Conservation (phyloP, 2,113 vertebrate genomes). For the Rafetus swinhoei region DNA sequence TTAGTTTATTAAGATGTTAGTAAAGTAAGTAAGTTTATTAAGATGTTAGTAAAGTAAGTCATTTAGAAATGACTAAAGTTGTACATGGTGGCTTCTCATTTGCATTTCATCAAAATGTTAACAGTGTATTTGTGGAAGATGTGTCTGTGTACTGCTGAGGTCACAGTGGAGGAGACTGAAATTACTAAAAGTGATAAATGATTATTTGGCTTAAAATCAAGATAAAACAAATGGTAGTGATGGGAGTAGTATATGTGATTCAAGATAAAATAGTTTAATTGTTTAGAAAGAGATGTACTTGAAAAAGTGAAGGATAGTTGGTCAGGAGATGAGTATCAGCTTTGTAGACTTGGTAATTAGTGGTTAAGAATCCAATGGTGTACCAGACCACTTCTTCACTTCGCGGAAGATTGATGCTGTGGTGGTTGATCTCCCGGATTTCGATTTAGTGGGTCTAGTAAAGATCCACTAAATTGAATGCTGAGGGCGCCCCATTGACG, state of each 20-base stretch:
- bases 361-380: background rate
- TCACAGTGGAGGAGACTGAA: background rate
- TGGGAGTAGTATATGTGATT: background rate
- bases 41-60: background rate
- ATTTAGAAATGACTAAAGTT: background rate
- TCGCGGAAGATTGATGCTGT: too few species aligned
- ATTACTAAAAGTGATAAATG: slow-evolving; percentile 10
- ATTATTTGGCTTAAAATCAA: background rate
- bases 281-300: background rate
- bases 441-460: too few species aligned
- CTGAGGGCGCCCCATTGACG: too few species aligned
- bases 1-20: background rate
- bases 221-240: background rate
- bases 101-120: slow-evolving; percentile 5
- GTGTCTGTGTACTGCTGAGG: background rate
- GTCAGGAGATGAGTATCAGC: background rate
- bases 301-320: background rate
- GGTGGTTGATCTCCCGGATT: too few species aligned
- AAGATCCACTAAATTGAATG: too few species aligned
- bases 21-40: background rate
- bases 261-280: background rate
- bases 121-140: background rate
- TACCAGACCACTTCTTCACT: background rate
- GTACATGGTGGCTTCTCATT: background rate
- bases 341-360: background rate